Base-by-base conservation (phyloP, 2,797 vertebrate species). In the Chanos chanos region DNA sequence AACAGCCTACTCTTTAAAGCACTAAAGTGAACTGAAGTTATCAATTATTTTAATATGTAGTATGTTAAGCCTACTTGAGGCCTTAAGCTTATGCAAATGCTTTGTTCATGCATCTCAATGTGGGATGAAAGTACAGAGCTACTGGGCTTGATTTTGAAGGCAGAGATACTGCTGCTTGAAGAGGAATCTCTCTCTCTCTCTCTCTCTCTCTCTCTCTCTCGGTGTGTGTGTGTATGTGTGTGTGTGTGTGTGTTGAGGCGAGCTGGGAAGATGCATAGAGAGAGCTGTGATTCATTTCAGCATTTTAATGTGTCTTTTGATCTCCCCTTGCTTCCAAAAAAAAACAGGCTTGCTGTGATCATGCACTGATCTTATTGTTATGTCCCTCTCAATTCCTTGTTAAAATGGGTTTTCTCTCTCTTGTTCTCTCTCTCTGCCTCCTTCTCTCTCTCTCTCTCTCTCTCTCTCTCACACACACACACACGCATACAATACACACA, bases 251-350 rank as follows among this genome's bases (percentile, higher is more conserved):
- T 16, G 40, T 37, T 37, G 37, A 37, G 40, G 37, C 39, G 2
- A 8, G 37, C 16, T 8, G 18, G 21, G 25, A 25, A 27, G 21
- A 18, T 50, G 36, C 24, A 27, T 36, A 55, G 60, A 33, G 62
- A n/a, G n/a, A n/a, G n/a, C n/a, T 44, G 54, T 19, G 54, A 27
- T 69, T 45, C 60, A 52, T 44, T 58, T 69, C 25, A 4, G 53
- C 60, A 58, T 69, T 54, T 48, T 53, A 69, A 63, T 63, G 47
- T 40, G 58, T 37, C 66, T 52, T 69, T 69, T 69, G 66, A 69
- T 64, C 66, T 53, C 34, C 25, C 9, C 19, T 53, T 41, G 47
- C 48, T 63, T 52, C 69, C 40, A 57, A 22, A 63, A 68, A 57
- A 22, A 63, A 68, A 63, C 54, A 22, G 37, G 44, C 59, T 60